A percentile compares a stretch with the other conserved stretches of the same genome.
These are phyloP conservation scores for Cinclus cinclus DNA, from an alignment of 2,113 vertebrate genomes.

Conservation along the genomic window DNA sequence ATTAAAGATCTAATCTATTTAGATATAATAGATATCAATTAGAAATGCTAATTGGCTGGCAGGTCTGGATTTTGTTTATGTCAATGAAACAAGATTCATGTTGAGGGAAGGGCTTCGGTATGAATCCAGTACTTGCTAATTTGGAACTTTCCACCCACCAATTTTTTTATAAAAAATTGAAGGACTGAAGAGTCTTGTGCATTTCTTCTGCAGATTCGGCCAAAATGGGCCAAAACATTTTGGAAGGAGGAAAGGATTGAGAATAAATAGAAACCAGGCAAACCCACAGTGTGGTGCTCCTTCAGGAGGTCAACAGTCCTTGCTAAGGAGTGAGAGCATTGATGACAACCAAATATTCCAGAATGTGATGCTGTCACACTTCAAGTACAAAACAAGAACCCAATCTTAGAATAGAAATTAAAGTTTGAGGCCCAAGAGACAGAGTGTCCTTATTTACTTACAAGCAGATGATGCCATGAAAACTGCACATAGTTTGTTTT, in stretches of 20 bases:
- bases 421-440: background rate
- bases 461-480: rapidly evolving
- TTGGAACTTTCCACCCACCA: background rate
- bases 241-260: background rate
- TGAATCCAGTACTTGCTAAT: background rate
- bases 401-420: background rate
- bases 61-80: background rate
- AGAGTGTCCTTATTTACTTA: background rate
- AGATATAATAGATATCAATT: background rate
- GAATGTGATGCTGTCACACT: background rate
- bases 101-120: background rate
- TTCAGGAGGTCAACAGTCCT: rapidly evolving
- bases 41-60: background rate
- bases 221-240: background rate
- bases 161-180: background rate
- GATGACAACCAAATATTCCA: background rate
- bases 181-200: background rate
- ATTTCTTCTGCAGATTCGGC: background rate
- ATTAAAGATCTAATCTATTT: background rate
- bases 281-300: background rate
- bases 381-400: background rate
- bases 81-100: background rate
- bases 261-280: background rate
- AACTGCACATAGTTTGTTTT: background rate
- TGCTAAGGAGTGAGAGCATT: background rate